Base-by-base conservation (phyloP, 2,888 invertebrate species). In the Aporophyla nigra region DNA sequence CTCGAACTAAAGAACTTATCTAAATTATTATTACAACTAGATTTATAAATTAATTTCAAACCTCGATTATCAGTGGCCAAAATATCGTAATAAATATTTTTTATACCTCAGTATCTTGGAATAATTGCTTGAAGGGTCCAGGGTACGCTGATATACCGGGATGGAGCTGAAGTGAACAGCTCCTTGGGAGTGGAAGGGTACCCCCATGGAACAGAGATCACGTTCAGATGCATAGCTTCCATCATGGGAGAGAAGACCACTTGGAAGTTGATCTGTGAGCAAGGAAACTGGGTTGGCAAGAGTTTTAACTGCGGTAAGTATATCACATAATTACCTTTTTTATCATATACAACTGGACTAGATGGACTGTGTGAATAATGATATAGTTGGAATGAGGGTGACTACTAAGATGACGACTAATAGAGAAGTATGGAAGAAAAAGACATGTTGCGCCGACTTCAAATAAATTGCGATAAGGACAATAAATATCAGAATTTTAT, bases 261-360 rank as follows among this genome's bases (percentile, higher is more conserved):
- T 0, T 99, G 99, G 99, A 98, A 98, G 87, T 98, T 98, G 43
- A 97, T 98, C 74, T 99, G 98, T 89, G 98, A 98, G 91, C 98
- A 98, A 88, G 98, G 98, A 0, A 97, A 97, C 86, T 99, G 99
- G 99, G 97, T 98, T 79, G 98, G 98, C 40, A 97, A 98, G 89
- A 98, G 98, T 70, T 97, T 98, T 78, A 98, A 97, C 88, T 98
- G 98, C 92, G 98, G 98, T 98, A 93, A 95, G 97, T 91, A 33
- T 10, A 49, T 49, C 14, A 49, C 2, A 49, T 5, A 2, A 49
- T 14, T 12, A 14, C 14, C 12, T 14, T 3, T 49, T 49, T 49
- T 10, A 49, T 49, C 10, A 10, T 12, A 40, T 7, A 40, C 40
- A 40, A 46, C 10, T 5, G 10, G 10, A 46, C 10, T 46, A 10